Conservation (phyloP, 1,140 invertebrate genomes). For the Micrasema longulum region DNA sequence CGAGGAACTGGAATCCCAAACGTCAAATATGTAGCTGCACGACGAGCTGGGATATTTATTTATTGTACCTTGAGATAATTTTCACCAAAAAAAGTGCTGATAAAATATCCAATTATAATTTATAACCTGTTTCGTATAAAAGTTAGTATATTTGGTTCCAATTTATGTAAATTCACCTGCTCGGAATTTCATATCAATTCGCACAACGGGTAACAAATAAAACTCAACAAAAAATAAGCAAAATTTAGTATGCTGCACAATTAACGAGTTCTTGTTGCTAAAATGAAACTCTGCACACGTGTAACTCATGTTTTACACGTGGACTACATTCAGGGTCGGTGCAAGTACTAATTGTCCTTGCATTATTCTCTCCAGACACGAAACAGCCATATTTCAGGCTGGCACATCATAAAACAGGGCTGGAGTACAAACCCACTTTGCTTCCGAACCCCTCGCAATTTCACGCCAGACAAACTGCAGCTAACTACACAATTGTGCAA, state of each 20-base stretch:
- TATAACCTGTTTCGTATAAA: too few relatives aligned
- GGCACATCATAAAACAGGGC: constrained; percentile 52
- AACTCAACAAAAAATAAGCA: not conserved
- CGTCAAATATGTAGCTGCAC: too few relatives aligned
- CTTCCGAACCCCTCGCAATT: constrained; percentile 22
- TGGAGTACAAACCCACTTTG: constrained; percentile 15
- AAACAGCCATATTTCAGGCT: constrained; percentile 51
- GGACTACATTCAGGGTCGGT: not conserved
- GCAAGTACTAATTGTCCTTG: constrained; percentile 11
- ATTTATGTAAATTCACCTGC: too few relatives aligned
- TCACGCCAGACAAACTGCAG: constrained; percentile 22
- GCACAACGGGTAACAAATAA: too few relatives aligned
- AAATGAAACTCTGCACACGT: not conserved
- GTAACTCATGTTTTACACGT: not conserved
- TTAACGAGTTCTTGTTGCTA: not conserved
- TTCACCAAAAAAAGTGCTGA: too few relatives aligned
- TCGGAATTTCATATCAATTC: too few relatives aligned
- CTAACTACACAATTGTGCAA: too few relatives aligned
- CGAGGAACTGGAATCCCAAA: too few relatives aligned
- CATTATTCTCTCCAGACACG: constrained; percentile 33
- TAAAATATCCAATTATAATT: too few relatives aligned
- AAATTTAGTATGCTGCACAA: not conserved
- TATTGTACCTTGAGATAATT: too few relatives aligned
- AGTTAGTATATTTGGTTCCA: too few relatives aligned
- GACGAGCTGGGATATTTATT: too few relatives aligned